phyloP scores from a whole-genome alignment of 2,888 invertebrate species.

The Torymus tubicola region DNA sequence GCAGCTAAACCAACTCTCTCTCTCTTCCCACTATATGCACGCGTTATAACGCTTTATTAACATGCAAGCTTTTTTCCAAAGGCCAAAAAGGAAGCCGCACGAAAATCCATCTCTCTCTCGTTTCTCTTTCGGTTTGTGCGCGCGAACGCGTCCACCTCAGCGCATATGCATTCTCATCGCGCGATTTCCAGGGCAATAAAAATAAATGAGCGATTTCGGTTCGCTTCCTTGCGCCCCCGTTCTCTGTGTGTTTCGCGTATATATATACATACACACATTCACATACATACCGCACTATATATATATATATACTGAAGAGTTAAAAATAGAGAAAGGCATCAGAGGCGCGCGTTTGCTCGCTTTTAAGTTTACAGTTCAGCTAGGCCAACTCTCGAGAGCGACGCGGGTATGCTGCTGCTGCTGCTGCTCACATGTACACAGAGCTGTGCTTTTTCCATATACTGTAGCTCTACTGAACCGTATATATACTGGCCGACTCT shows the following conservation, averaged over 20 bases:
- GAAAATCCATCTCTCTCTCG: neutral
- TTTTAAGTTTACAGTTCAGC: conserved; percentile 23
- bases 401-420: too few relatives aligned
- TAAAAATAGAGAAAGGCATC: neutral
- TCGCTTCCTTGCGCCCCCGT: neutral
- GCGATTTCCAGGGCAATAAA: conserved; percentile 25
- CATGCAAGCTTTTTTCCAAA: neutral
- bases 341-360: neutral
- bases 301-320: too few relatives aligned
- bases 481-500: neutral
- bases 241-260: too few relatives aligned
- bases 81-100: neutral
- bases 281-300: too few relatives aligned
- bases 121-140: neutral
- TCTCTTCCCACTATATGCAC: too few relatives aligned
- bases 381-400: neutral
- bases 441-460: conserved; percentile 19
- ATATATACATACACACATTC: too few relatives aligned
- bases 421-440: too few relatives aligned
- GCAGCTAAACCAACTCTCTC: neutral
- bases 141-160: neutral
- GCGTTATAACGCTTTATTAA: neutral
- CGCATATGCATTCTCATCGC: conserved; percentile 1
- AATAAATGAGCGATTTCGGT: conserved; percentile 11
- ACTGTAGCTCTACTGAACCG: neutral